These are phyloP conservation scores for Ypsolopha scabrella DNA, from an alignment of 2,888 invertebrate genomes.

Conservation along the genomic window DNA sequence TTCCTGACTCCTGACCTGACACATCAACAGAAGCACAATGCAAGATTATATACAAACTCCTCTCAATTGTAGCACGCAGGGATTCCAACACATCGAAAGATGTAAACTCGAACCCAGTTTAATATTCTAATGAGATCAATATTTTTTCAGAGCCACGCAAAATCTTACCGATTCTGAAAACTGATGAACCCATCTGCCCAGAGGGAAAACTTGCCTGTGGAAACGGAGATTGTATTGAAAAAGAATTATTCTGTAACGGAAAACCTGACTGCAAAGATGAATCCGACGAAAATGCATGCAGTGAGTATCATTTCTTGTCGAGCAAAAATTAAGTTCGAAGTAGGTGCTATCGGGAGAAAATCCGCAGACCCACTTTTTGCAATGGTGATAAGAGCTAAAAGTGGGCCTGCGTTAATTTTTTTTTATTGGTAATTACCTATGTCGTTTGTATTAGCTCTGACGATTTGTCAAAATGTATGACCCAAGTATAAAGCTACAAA, in stretches of 20 bases:
- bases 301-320: slow-evolving; percentile 75
- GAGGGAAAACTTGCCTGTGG: slow-evolving; percentile 93
- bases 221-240: slow-evolving; percentile 92
- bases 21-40: neutral
- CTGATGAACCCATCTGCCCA: slow-evolving; percentile 93
- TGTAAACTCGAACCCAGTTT: too few species aligned
- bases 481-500: too few species aligned
- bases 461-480: too few species aligned
- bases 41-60: too few species aligned
- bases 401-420: too few species aligned
- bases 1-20: neutral
- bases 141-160: slow-evolving; percentile 85
- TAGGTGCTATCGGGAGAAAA: neutral
- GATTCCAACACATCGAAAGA: too few species aligned
- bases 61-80: too few species aligned
- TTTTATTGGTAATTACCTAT: too few species aligned
- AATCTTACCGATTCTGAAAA: slow-evolving; percentile 88
- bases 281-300: slow-evolving; percentile 95
- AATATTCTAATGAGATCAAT: neutral
- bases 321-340: too few species aligned
- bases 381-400: too few species aligned
- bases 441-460: too few species aligned
- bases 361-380: too few species aligned
- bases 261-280: slow-evolving; percentile 94
- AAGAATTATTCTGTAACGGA: slow-evolving; percentile 93